Evolutionary conservation across 2,888 invertebrate genomes (phyloP).

Genomic region (Plemyria rubiginata): DNA sequence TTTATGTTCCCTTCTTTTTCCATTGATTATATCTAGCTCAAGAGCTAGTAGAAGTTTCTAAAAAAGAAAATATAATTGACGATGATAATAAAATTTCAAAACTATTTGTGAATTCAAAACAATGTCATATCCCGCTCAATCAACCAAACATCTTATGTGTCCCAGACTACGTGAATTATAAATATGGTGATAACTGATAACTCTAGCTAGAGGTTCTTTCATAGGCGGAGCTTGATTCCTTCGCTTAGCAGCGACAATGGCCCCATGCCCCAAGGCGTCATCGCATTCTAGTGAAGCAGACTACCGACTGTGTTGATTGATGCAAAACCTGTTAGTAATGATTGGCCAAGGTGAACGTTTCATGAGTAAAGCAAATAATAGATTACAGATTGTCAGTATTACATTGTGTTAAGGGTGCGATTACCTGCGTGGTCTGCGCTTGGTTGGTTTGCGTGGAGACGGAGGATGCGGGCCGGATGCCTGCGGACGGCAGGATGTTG

Average conservation of each 20-base stretch:
- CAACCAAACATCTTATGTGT: background rate
- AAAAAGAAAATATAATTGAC: background rate
- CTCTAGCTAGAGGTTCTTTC: background rate
- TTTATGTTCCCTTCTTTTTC: background rate
- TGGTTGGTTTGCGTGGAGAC: conserved; percentile 93
- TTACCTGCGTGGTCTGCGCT: conserved; percentile 58
- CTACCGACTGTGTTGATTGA: conserved; percentile 1
- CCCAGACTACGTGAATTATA: background rate
- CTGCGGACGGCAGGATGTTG: conserved; percentile 86
- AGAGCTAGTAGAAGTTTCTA: background rate
- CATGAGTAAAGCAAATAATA: conserved; percentile 13
- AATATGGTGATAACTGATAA: background rate
- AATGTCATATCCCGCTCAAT: background rate
- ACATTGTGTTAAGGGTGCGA: conserved; percentile 1
- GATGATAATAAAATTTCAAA: background rate
- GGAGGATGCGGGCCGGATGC: conserved; percentile 90
- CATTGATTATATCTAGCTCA: background rate
- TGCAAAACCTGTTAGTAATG: conserved; percentile 8
- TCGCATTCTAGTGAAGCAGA: conserved; percentile 4
- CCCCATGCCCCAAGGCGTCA: background rate
- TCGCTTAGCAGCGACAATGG: background rate
- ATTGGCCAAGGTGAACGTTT: conserved; percentile 8
- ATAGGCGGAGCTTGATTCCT: background rate
- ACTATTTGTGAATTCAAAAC: conserved; percentile 1
- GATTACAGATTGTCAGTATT: conserved; percentile 1